phyloP scores from a whole-genome alignment of 2,113 vertebrate species.

The Riparia riparia region DNA sequence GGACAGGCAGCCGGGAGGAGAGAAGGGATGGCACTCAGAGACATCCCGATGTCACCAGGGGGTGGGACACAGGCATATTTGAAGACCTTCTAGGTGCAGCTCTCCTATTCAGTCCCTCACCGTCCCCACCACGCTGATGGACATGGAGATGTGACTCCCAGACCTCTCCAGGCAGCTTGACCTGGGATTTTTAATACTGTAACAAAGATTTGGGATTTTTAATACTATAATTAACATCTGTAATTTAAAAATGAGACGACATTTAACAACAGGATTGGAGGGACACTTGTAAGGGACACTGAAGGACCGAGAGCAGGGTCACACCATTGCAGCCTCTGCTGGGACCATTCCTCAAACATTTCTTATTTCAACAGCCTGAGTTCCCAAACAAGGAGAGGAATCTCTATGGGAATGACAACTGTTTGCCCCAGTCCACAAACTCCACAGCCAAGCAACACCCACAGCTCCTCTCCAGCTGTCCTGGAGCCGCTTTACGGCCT shows the following conservation, averaged over 20 bases:
- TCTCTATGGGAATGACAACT: background rate
- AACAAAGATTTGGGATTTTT: background rate
- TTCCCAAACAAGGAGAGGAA: background rate
- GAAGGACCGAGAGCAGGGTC: background rate
- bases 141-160: background rate
- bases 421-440: accelerated
- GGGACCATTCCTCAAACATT: background rate
- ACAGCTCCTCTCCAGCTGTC: background rate
- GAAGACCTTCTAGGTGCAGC: background rate
- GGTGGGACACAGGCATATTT: background rate
- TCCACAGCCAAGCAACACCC: background rate
- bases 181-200: background rate
- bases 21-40: background rate
- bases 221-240: background rate
- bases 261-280: accelerated
- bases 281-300: background rate
- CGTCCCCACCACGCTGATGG: accelerated
- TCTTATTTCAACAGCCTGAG: background rate
- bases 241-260: background rate
- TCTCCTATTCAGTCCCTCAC: background rate
- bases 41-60: background rate
- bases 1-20: background rate
- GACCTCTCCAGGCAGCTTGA: background rate
- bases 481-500: background rate
- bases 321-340: background rate